Percentiles rank a stretch among this genome's conserved stretches.
Evolutionary conservation across 2,888 invertebrate species (phyloP).

Genomic region (Lepidocyrtinus sp.): DNA sequence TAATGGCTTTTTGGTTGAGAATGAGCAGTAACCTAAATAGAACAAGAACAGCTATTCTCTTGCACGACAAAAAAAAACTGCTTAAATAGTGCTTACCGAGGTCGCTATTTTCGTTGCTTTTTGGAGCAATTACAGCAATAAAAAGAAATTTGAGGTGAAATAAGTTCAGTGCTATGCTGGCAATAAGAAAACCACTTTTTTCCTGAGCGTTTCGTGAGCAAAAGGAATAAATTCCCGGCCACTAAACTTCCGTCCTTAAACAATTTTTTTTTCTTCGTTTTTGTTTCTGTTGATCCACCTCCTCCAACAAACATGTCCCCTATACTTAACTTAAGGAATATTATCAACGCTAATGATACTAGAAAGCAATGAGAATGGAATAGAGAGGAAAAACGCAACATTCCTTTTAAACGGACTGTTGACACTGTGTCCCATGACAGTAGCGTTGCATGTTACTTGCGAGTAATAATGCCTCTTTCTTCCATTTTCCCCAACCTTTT

Average conservation of each 20-base stretch:
- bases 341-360: too few species aligned
- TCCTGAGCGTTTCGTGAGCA: constrained; percentile 56
- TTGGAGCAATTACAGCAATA: constrained; percentile 44
- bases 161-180: constrained; percentile 42
- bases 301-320: constrained; percentile 5
- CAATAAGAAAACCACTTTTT: constrained; percentile 48
- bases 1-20: too few species aligned
- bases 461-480: constrained; percentile 31
- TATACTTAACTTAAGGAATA: neutral
- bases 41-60: too few species aligned
- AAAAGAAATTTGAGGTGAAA: constrained; percentile 30
- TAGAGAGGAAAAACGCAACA: constrained; percentile 22
- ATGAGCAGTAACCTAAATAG: too few species aligned
- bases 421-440: constrained; percentile 58
- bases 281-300: constrained; percentile 26
- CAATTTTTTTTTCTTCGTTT: constrained; percentile 1
- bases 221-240: constrained; percentile 54
- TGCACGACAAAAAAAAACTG: too few species aligned
- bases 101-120: neutral
- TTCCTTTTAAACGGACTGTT: constrained; percentile 51
- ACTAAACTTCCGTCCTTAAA: constrained; percentile 45
- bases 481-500: constrained; percentile 33
- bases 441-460: constrained; percentile 46
- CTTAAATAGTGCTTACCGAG: neutral
- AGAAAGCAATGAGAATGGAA: neutral